Evolutionary conservation across 37 sponge, comb jelly and placozoan genomes (phyloP).

Genomic region (Spongilla lacustris): DNA sequence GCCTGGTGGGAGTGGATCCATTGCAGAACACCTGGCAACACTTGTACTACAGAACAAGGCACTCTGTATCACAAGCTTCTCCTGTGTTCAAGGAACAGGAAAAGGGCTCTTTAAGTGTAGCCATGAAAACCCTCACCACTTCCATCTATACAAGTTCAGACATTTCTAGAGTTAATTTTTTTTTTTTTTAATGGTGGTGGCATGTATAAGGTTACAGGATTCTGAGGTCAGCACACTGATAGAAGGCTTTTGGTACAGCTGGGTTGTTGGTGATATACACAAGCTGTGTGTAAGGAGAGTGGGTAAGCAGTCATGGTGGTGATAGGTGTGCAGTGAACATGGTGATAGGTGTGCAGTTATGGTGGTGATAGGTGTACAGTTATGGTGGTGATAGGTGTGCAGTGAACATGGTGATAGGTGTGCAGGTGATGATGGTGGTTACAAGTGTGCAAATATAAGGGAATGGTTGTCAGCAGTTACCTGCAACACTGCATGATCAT

Average conservation of each 20-base stretch:
- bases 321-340: background rate
- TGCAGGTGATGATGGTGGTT: background rate
- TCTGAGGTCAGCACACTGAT: constrained; percentile 87
- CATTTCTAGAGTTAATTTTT: constrained; percentile 44
- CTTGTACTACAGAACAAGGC: background rate
- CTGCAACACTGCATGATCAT: background rate
- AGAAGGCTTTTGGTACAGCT: constrained; percentile 77
- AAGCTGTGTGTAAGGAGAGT: constrained; percentile 21
- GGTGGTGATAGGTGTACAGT: too few species aligned
- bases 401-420: background rate
- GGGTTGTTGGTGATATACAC: constrained; percentile 80
- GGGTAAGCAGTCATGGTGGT: background rate
- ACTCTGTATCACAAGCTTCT: constrained; percentile 66
- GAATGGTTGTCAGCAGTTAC: too few species aligned
- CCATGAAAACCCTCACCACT: constrained; percentile 59
- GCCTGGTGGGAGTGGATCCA: constrained; percentile 15
- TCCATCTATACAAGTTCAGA: constrained; percentile 41
- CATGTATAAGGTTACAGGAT: background rate
- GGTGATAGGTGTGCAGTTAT: background rate
- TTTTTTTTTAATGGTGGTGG: too few species aligned
- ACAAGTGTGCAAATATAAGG: too few species aligned
- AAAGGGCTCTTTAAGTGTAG: constrained; percentile 34
- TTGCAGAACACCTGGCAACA: constrained; percentile 36
- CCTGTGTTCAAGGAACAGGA: constrained; percentile 28
- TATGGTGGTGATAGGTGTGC: too few species aligned